Evolutionary conservation across 1,140 invertebrate species (phyloP).

Genomic region (Aphaenogaster rudis): DNA sequence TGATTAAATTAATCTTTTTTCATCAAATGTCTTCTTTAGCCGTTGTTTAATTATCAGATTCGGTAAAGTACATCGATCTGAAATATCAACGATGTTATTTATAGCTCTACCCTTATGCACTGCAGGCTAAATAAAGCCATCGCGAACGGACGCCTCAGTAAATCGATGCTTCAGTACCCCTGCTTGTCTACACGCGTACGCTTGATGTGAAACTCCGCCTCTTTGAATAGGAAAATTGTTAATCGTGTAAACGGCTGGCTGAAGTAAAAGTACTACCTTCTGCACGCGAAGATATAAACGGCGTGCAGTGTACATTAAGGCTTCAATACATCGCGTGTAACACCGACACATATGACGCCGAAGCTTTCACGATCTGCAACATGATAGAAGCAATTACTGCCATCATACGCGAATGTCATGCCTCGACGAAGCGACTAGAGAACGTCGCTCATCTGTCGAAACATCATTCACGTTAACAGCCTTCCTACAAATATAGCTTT

Average conservation of each 20-base stretch:
- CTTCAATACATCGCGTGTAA: constrained; percentile 66
- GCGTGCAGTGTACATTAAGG: background rate
- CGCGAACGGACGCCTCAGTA: background rate
- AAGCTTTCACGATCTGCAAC: constrained; percentile 64
- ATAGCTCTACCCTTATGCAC: background rate
- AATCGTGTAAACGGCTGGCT: constrained; percentile 22
- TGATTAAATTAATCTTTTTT: background rate
- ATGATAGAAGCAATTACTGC: constrained; percentile 31
- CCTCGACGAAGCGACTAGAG: background rate
- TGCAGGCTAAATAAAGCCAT: constrained; percentile 12
- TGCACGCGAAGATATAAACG: constrained; percentile 13
- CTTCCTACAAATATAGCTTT: background rate
- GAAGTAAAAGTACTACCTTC: constrained; percentile 32
- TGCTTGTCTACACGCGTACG: background rate
- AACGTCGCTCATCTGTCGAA: constrained; percentile 9
- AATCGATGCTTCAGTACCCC: constrained; percentile 14
- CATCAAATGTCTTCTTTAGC: background rate
- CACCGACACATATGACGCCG: constrained; percentile 65
- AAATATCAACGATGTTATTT: constrained; percentile 15
- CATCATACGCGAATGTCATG: background rate
- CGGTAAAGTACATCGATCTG: constrained; percentile 18
- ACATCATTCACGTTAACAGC: constrained; percentile 15
- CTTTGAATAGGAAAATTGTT: constrained; percentile 45
- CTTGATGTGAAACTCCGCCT: constrained; percentile 4
- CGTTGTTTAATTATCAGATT: background rate